Percentiles rank a stretch among this genome's conserved stretches.
These are phyloP conservation scores for Diaperis boleti DNA, from an alignment of 2,888 invertebrate species.

Conservation along the genomic window DNA sequence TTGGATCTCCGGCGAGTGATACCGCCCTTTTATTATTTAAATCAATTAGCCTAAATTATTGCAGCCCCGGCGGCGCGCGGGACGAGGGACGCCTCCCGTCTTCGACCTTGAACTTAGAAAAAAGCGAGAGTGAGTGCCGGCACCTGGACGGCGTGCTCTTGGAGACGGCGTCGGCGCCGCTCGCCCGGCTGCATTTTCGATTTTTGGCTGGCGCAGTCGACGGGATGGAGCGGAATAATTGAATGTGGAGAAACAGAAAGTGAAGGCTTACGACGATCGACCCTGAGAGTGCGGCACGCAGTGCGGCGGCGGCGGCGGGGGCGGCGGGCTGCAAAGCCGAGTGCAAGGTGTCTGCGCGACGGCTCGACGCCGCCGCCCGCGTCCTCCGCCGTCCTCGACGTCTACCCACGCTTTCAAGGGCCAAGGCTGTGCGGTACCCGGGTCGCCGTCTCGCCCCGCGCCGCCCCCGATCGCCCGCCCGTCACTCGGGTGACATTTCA, in stretches of 20 bases:
- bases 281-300: constrained; percentile 50
- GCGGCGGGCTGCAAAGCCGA: constrained; percentile 63
- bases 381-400: constrained; percentile 51
- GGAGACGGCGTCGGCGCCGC: constrained; percentile 39
- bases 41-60: constrained; percentile 39
- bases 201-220: constrained; percentile 36
- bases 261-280: constrained; percentile 51
- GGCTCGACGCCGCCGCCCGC: constrained; percentile 65
- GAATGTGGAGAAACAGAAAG: constrained; percentile 53
- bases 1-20: constrained; percentile 4
- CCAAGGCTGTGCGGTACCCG: constrained; percentile 54
- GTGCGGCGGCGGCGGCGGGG: constrained; percentile 48
- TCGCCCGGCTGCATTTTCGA: constrained; percentile 37
- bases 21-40: constrained; percentile 35
- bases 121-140: neutral
- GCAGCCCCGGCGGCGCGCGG: constrained; percentile 15
- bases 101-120: constrained; percentile 36
- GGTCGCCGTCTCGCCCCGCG: constrained; percentile 31
- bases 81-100: neutral
- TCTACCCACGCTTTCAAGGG: constrained; percentile 54
- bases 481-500: constrained; percentile 46
- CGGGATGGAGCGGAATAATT: constrained; percentile 43
- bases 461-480: constrained; percentile 32
- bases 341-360: constrained; percentile 69
- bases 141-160: constrained; percentile 31